Base-by-base conservation (phyloP, 2,113 vertebrate genomes). In the Prunella himalayana region DNA sequence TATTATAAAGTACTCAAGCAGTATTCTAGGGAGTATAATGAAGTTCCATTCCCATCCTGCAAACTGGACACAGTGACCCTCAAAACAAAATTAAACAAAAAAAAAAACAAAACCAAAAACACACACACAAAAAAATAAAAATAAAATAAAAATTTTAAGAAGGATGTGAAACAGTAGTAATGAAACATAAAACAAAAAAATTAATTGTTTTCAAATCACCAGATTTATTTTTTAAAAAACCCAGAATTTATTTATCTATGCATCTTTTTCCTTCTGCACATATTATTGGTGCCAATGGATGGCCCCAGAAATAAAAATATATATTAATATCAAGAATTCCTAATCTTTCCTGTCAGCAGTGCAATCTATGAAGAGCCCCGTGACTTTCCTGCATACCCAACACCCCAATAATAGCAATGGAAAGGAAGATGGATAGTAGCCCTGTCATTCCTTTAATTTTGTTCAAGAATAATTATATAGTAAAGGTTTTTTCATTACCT, bases 401-500 rank as follows among this genome's bases (percentile, higher is more conserved):
- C 23, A 72, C 57, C 21, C 21, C 42, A 49, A 5, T 61, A 63
- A 77, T 0, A 71, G 37, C 18, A 88, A 42, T 6, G 15, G 42
- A 77, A 92, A 63, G 21, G 30, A 86, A 49, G 45, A 50, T 7
- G 35, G 22, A 53, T 10, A 88, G 25, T 9, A 88, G 23, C 30
- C 50, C 54, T 31, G 3, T 39, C 24, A 21, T 45, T 79, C 44
- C 51, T 71, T 59, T 56, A 49, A 47, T 70, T 80, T 49, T 75
- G 49, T 49, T 31, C 50, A 92, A 89, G 61, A 27, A 22, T 35
- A 10, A 81, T 50, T 60, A 75, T 20, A 15, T 5, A 89, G 37
- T 27, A 71, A 49, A 31, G 6, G 27, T 70, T 76, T 56, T 76
- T 44, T 78, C 30, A 15, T 93, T 97, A 99, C 99, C 99, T 99